phyloP scores from a whole-genome alignment of 2,113 vertebrate genomes.

The Barbus barbus region DNA sequence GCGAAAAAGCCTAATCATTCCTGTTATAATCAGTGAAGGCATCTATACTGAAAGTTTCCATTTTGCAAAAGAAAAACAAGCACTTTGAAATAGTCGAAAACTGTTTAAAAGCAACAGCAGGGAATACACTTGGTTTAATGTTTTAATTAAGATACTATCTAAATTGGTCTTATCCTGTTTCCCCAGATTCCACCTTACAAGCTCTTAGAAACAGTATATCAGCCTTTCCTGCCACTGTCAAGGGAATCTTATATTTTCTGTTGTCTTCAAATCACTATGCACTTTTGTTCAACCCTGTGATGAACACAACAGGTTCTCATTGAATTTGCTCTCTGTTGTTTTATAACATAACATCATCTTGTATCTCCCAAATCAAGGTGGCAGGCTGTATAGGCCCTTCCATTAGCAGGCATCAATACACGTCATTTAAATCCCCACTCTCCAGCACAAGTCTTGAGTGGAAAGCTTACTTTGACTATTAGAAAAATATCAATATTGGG shows the following conservation, averaged over 20 bases:
- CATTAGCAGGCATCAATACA: slow-evolving; percentile 37
- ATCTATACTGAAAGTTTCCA: background rate
- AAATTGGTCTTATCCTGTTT: slow-evolving; percentile 31
- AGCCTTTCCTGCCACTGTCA: slow-evolving; percentile 16
- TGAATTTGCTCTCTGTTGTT: background rate
- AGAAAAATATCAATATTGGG: slow-evolving; percentile 51
- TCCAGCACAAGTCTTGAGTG: slow-evolving; percentile 5
- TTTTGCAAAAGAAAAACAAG: background rate
- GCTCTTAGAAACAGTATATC: slow-evolving; percentile 14
- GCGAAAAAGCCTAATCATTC: background rate
- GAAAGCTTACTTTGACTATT: slow-evolving; percentile 36
- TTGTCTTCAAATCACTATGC: background rate
- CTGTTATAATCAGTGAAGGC: background rate
- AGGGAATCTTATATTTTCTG: background rate
- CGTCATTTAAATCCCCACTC: slow-evolving; percentile 42
- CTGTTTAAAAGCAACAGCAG: background rate
- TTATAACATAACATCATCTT: slow-evolving; percentile 24
- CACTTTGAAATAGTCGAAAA: background rate
- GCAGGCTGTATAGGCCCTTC: slow-evolving; percentile 1
- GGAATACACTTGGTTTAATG: background rate
- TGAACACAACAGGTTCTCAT: slow-evolving; percentile 4
- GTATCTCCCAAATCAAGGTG: slow-evolving; percentile 1
- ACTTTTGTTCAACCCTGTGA: background rate
- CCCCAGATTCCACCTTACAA: slow-evolving; percentile 22
- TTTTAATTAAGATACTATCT: slow-evolving; percentile 22